Conservation (phyloP, 2,113 vertebrate genomes). For the Rhinogobius similis region DNA sequence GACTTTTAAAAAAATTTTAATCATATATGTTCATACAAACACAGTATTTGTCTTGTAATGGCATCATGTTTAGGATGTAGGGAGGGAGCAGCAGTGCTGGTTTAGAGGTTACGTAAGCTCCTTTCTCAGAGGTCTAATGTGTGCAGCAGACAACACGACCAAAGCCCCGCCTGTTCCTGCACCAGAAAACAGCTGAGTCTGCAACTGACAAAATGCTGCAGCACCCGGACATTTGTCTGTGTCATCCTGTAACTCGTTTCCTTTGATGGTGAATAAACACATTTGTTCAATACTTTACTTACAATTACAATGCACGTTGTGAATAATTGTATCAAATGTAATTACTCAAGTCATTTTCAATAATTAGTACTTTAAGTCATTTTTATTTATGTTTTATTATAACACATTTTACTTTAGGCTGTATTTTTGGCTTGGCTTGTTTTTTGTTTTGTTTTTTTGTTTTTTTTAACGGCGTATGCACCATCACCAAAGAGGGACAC, state of each 20-base stretch:
- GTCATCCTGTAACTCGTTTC: background rate
- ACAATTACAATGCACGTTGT: too few species aligned
- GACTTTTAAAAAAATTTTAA: too few species aligned
- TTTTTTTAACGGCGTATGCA: too few species aligned
- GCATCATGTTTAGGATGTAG: slow-evolving; percentile 3
- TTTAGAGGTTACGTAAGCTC: slow-evolving; percentile 7
- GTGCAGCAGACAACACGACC: background rate
- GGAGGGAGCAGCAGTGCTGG: background rate
- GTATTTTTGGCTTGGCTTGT: too few species aligned
- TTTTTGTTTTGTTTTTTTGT: too few species aligned
- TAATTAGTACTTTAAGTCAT: too few species aligned
- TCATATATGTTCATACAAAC: background rate
- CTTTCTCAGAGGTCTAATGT: slow-evolving; percentile 12
- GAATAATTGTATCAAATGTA: too few species aligned
- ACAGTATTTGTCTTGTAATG: background rate
- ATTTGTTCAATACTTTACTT: too few species aligned
- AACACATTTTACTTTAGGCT: too few species aligned
- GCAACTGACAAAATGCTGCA: slow-evolving; percentile 4
- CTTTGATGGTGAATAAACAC: background rate
- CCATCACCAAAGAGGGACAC: too few species aligned
- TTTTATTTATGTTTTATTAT: too few species aligned
- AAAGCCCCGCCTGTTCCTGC: background rate
- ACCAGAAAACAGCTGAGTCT: slow-evolving; percentile 14
- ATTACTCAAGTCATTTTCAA: too few species aligned
- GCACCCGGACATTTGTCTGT: background rate